These are phyloP conservation scores for Cyanoramphus novaezelandiae DNA, from an alignment of 2,113 vertebrate genomes.

Conservation along the genomic window DNA sequence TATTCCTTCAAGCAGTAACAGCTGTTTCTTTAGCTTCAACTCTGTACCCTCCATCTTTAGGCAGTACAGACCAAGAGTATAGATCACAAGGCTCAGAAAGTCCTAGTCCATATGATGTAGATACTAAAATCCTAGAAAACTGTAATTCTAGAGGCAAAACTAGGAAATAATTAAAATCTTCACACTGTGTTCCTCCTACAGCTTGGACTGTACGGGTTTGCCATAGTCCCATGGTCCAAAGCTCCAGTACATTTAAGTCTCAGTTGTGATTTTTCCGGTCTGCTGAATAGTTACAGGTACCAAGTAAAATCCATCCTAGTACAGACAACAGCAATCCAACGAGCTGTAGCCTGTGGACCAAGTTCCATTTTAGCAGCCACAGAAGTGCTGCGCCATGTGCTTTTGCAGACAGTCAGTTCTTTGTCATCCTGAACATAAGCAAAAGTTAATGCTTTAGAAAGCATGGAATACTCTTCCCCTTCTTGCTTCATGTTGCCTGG, in stretches of 20 bases:
- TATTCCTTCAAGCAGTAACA: conserved; percentile 70
- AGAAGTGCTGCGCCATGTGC: background rate
- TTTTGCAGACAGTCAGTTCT: background rate
- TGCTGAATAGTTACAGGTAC: conserved; percentile 76
- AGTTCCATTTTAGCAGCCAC: background rate
- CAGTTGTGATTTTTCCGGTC: conserved; percentile 83
- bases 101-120: conserved; percentile 74
- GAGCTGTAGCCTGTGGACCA: background rate
- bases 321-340: conserved; percentile 75
- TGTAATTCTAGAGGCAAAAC: conserved; percentile 79
- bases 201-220: conserved; percentile 81
- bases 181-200: conserved; percentile 77
- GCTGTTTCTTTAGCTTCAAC: conserved; percentile 5
- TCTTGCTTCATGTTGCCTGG: background rate
- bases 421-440: background rate
- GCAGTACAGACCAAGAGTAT: conserved; percentile 73
- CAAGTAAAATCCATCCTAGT: conserved; percentile 73
- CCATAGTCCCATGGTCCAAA: conserved; percentile 84
- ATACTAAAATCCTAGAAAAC: conserved; percentile 80
- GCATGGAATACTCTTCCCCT: background rate
- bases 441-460: background rate
- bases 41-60: conserved; percentile 40
- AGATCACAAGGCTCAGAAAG: conserved; percentile 64
- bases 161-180: conserved; percentile 82
- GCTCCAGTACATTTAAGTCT: conserved; percentile 83